Evolutionary conservation across 2,888 invertebrate species (phyloP).

Genomic region (Apoda limacodes): DNA sequence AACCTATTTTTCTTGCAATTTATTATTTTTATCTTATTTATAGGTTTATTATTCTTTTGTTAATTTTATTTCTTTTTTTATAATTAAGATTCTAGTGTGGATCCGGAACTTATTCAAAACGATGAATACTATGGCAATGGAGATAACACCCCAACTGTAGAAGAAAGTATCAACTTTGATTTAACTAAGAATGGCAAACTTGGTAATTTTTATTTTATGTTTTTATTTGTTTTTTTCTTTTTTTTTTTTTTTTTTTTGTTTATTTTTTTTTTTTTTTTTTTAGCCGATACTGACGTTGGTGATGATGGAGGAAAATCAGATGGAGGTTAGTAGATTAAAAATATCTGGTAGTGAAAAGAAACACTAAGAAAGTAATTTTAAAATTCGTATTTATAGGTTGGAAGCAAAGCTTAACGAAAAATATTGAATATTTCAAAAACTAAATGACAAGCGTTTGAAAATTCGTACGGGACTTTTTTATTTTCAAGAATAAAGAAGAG

Average conservation of each 20-base stretch:
- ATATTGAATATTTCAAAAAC: too few relatives aligned
- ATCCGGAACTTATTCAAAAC: conserved; percentile 73
- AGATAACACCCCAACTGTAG: conserved; percentile 54
- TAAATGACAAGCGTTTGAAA: too few relatives aligned
- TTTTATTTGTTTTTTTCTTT: conserved; percentile 9
- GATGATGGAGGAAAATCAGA: conserved; percentile 45
- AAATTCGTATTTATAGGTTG: too few relatives aligned
- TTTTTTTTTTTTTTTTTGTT: conserved; percentile 25
- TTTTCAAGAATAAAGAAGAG: too few relatives aligned
- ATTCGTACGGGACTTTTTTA: too few relatives aligned
- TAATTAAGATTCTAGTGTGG: conserved; percentile 72
- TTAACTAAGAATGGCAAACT: conserved; percentile 65
- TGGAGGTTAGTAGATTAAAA: conserved; percentile 50
- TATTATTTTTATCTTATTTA: conserved; percentile 21
- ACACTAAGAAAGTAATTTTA: too few relatives aligned
- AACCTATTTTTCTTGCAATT: conserved; percentile 15
- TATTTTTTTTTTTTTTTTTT: conserved; percentile 29
- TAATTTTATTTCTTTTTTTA: conserved; percentile 29
- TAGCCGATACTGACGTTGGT: conserved; percentile 55
- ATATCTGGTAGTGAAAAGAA: too few relatives aligned
- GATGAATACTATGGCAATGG: conserved; percentile 54
- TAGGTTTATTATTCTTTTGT: conserved; percentile 22
- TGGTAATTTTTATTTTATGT: conserved; percentile 50
- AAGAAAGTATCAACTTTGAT: conserved; percentile 57
- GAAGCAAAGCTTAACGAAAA: too few relatives aligned